Evolutionary conservation across 2,888 invertebrate genomes (phyloP), one percentile per base, ranked within the genome.

Genomic region (Heliconius ismenius): DNA sequence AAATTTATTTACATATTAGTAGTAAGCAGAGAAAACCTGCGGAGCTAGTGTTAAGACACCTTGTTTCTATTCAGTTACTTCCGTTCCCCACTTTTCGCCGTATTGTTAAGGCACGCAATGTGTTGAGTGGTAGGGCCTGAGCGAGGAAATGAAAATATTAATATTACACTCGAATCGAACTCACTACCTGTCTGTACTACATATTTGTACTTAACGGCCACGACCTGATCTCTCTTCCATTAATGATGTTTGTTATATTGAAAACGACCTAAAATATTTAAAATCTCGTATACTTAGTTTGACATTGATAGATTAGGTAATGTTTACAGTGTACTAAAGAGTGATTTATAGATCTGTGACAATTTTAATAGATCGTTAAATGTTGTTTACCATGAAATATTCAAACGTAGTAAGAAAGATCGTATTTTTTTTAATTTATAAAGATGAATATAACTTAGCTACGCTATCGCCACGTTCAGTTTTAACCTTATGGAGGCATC

Each of bases 241-340:
- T 43, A 15, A 1, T 15, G 43, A 21, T 9, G 21, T 21, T 21
- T 36, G n/a, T 36, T 65, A 36, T 65, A 65, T 36, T 36, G 65
- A 65, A 36, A 65, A 65, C 32, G 65, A 36, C 65, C 36, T 36
- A 65, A 65, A 65, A 65, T 65, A 36, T 65, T 26, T 26, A 2
- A 36, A 65, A 65, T 65, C 36, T 65, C 36, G 65, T 65, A 65
- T 36, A 65, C n/a, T 65, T 65, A 13, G 21, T 36, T 54, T 69
- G 69, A 69, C 69, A 69, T 69, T 69, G 69, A 69, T 69, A 26
- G 21, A 69, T 69, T 49, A 49, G 28, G 21, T 28, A 49, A 69
- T 54, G 69, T 69, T 69, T 69, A 69, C 69, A 69, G 21, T 69
- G 21, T 69, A 69, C 49, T 69, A 54, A 54, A 69, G 28, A 28